Evolutionary conservation across 2,888 invertebrate species (phyloP), one percentile per base, ranked within the genome.

Genomic region (Agelastica alni): DNA sequence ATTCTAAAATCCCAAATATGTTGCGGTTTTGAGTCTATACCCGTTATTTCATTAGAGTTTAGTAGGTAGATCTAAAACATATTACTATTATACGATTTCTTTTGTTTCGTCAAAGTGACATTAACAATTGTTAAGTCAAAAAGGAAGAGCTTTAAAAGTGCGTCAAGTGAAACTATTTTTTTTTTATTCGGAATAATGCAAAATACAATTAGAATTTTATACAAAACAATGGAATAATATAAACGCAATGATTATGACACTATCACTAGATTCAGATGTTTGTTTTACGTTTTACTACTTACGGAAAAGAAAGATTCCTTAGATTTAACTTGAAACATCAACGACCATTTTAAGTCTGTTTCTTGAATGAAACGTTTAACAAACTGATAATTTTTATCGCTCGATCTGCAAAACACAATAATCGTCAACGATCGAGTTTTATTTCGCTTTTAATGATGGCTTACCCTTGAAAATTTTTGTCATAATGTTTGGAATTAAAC

Each of bases 31-130:
- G 85, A 81, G 61, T 88, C 88, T 17, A 85, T 71, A 0, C 85
- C 85, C 1, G 88, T 85, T 72, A 85, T 82, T 74, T 89, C 89
- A 67, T 88, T 85, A 0, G 85, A 82, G 4, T 86, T 85, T 65
- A 85, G 83, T 52, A 87, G 84, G 69, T 81, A 86, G 42, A 88
- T 81, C 81, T 83, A 58, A 76, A 57, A 61, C 36, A n/a, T n/a
- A n/a, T n/a, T n/a, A n/a, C n/a, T n/a, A n/a, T n/a, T n/a, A n/a
- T n/a, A n/a, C n/a, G n/a, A n/a, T n/a, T n/a, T n/a, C n/a, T n/a
- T n/a, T n/a, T n/a, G n/a, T n/a, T n/a, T n/a, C n/a, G n/a, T n/a
- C n/a, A n/a, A n/a, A n/a, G n/a, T n/a, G n/a, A n/a, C n/a, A n/a
- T n/a, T n/a, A n/a, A n/a, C n/a, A n/a, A n/a, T n/a, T n/a, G n/a